Percentiles rank a stretch among this genome's conserved stretches.
phyloP scores from a whole-genome alignment of 2,797 vertebrate species.

The Leucoraja ocellata region DNA sequence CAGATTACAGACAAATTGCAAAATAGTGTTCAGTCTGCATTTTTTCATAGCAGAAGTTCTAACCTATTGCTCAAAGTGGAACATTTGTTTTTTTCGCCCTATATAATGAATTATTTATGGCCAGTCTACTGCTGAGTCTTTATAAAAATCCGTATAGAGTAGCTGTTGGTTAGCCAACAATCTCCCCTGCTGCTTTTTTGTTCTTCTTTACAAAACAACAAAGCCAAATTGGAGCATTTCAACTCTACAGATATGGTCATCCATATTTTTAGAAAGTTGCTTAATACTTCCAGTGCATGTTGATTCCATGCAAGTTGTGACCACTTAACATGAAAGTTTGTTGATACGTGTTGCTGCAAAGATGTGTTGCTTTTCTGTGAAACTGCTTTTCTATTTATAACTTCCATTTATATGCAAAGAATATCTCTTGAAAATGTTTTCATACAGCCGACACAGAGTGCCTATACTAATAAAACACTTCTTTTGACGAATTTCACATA shows the following conservation, averaged over 20 bases:
- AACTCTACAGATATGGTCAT: neutral
- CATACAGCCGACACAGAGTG: neutral
- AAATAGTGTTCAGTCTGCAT: no score
- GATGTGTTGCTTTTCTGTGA: no score
- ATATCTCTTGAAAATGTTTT: neutral
- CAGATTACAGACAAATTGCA: no score
- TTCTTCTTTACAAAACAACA: neutral
- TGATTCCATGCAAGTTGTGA: neutral
- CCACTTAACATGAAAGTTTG: neutral
- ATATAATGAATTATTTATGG: no score
- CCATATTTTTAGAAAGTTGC: neutral
- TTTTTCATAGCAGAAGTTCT: no score
- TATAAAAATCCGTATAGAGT: no score
- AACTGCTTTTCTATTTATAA: neutral
- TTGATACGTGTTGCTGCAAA: neutral
- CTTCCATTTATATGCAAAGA: neutral
- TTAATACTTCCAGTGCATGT: neutral
- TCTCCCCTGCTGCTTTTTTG: neutral
- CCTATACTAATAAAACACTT: neutral
- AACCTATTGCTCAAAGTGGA: no score
- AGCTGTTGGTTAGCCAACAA: neutral
- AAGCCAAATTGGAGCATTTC: neutral
- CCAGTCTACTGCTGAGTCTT: no score
- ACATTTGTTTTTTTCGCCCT: no score
- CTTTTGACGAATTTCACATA: neutral